phyloP scores from a whole-genome alignment of 2,113 vertebrate genomes.

The Zosterops borbonicus region DNA sequence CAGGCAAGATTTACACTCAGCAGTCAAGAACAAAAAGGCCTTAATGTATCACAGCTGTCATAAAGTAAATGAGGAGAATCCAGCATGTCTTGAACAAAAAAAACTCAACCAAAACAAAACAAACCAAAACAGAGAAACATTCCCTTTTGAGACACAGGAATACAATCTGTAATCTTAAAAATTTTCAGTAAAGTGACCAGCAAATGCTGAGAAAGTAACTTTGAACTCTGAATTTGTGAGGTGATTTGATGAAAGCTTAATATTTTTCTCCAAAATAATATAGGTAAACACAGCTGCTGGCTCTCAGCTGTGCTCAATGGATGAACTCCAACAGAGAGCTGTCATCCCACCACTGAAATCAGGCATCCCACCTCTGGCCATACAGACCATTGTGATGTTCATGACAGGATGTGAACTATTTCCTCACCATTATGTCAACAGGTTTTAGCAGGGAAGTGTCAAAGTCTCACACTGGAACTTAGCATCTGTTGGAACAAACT shows the following conservation, averaged over 20 bases:
- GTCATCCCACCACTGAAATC: background rate
- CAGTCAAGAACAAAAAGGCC: background rate
- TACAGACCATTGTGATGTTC: background rate
- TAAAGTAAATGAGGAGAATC: slow-evolving; percentile 1
- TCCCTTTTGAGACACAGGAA: background rate
- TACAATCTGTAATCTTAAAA: background rate
- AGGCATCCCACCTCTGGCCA: background rate
- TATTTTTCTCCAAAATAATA: background rate
- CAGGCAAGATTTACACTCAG: slow-evolving; percentile 2
- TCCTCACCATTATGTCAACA: background rate
- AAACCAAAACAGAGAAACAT: background rate
- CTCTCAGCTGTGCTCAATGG: background rate
- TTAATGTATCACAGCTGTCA: background rate
- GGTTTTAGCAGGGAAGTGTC: background rate
- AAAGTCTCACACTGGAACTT: background rate
- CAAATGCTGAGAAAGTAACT: background rate
- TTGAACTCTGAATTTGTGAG: background rate
- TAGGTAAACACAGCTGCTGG: background rate
- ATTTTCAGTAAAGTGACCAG: background rate
- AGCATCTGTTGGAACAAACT: background rate
- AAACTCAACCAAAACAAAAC: background rate
- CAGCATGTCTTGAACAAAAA: background rate
- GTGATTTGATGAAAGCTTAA: background rate
- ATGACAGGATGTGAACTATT: background rate
- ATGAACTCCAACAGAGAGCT: background rate